Evolutionary conservation across 2,113 vertebrate species (phyloP).

Genomic region (Sphyrna mokarran): DNA sequence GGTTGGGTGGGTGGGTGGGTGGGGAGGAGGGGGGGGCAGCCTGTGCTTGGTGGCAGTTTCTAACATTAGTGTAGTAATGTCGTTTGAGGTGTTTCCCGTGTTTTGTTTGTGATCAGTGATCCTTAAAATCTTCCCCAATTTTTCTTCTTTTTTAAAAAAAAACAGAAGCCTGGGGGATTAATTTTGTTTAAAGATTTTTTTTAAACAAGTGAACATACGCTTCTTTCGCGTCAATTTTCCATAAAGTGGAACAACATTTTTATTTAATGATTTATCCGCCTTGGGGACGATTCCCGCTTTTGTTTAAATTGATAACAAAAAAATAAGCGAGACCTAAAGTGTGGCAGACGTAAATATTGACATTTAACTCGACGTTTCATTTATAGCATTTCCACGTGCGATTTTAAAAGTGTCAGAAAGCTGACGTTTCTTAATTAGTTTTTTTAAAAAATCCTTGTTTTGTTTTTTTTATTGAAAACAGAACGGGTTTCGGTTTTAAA

Average conservation of each 20-base stretch:
- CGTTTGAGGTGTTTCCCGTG: not conserved
- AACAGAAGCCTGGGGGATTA: not conserved
- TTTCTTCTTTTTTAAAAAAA: not conserved
- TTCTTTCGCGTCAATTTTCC: too few relatives aligned
- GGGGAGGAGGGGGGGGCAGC: not conserved
- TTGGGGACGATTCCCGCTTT: constrained; percentile 8
- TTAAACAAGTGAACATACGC: not conserved
- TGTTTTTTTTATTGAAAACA: too few relatives aligned
- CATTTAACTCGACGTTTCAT: not conserved
- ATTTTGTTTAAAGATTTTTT: not conserved
- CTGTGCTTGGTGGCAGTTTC: not conserved
- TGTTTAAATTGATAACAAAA: constrained; percentile 12
- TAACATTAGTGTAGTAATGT: not conserved
- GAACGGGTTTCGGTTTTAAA: not conserved
- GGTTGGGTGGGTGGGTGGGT: too few relatives aligned
- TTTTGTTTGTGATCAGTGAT: constrained; percentile 32
- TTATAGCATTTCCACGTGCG: constrained; percentile 15
- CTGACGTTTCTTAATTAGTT: not conserved
- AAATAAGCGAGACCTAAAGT: not conserved
- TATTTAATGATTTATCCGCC: not conserved
- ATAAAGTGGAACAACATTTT: not conserved
- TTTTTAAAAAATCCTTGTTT: not conserved
- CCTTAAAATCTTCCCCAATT: not conserved
- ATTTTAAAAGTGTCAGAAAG: not conserved
- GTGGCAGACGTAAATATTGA: constrained; percentile 18